Evolutionary conservation across 2,797 vertebrate species (phyloP), one percentile per base, ranked within the genome.

Genomic region (Acipenser ruthenus): DNA sequence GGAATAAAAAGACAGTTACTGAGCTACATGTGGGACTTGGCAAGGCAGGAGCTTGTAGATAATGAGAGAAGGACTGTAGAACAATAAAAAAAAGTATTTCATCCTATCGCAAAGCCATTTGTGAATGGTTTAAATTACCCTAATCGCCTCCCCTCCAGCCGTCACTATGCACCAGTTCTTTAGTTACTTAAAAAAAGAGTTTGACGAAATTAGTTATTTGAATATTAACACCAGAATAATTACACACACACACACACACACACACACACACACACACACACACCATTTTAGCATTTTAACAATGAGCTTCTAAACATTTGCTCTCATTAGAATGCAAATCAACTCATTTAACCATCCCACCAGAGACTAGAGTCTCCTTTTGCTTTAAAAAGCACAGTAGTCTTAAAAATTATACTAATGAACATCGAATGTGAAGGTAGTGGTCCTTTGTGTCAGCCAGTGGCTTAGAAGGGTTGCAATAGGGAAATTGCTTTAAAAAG

Each of bases 241-340:
- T 92, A 90, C 83, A 87, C 79, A 81, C 86, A 37, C 23, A 37
- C 23, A 37, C 15, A 18, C 15, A 18, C 15, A 18, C 15, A 18
- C 15, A 18, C 15, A 18, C 15, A 18, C 15, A 18, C 15, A 18
- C 15, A 18, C 15, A 37, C 23, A 37, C 2, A 37, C 2, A 85
- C 79, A 86, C 82, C 81, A 18, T 88, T 90, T 90, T 86, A 88
- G 86, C 88, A 88, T 89, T 90, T 90, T 87, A 87, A 92, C 88
- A 89, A 91, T 88, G 85, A 89, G 87, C 85, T 90, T 83, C 87
- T 83, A 87, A 90, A 90, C 88, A 92, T 88, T 91, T 90, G 83
- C 86, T 88, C 87, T 92, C 88, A 91, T 93, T 92, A 92, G 86
- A 86, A 93, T 93, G 90, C 88, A 93, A 92, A 91, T 91, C 77